Base-by-base conservation (phyloP, 2,797 vertebrate species). In the Thalassophryne amazonica region DNA sequence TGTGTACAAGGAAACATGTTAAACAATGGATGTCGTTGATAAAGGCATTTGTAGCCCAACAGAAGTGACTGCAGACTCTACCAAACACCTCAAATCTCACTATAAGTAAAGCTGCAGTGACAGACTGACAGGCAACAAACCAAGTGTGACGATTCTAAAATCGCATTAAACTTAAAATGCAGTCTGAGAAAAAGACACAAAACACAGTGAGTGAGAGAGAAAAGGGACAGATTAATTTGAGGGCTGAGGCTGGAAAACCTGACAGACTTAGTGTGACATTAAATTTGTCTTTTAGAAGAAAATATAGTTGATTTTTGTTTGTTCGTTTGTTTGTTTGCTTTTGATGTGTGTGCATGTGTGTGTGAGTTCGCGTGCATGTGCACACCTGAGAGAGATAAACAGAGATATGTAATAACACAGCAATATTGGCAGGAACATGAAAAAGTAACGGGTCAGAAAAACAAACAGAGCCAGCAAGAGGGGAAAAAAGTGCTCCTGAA, bases 211-310 rank as follows among this genome's bases (percentile, higher is more conserved):
- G 29, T 45, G 55, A 60, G 23, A 65, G 58, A 64, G 33, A 51
- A 53, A 64, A 34, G 65, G 52, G 80, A 24, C 60, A 58, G 80
- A 88, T 86, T 86, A 78, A 75, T 84, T 80, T 83, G 39, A 85
- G 76, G 59, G 67, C 55, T 53, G 58, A 71, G 69, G 64, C 62
- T 61, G 73, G 68, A 49, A 84, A 77, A 77, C 65, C 72, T 87
- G 86, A 89, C 81, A 89, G 77, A 86, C 80, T 72, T 64, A 69
- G 59, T 74, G 73, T 89, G 87, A 86, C 86, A 85, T 89, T 84
- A 76, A 86, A 88, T 86, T 54, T 73, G 81, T 85, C 78, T 81
- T 76, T 86, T 51, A 66, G 66, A 78, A 66, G 24, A 66, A 62
- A 70, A 71, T 57, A 57, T 49, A 48, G 35, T 57, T 29, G 22